These are phyloP conservation scores for Copsychus sechellarum DNA, from an alignment of 2,113 vertebrate genomes.

Conservation along the genomic window DNA sequence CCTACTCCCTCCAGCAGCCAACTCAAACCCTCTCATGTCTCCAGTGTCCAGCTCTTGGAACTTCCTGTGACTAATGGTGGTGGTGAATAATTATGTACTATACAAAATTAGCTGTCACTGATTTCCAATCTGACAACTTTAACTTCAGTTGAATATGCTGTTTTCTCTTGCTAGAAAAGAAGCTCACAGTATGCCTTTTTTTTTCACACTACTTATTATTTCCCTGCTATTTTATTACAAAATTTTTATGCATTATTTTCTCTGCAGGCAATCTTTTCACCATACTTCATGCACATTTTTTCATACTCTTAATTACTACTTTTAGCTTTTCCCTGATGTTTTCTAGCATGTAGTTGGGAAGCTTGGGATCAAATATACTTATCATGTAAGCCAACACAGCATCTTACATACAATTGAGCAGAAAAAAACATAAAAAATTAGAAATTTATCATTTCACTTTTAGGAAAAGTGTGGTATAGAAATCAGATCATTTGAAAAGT, in stretches of 20 bases:
- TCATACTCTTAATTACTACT: background rate
- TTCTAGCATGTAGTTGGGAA: background rate
- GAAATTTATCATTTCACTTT: background rate
- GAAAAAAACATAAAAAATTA: background rate
- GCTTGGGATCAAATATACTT: background rate
- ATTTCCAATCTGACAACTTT: background rate
- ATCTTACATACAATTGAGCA: background rate
- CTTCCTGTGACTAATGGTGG: background rate
- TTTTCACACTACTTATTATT: background rate
- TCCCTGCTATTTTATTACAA: background rate
- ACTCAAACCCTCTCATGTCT: background rate
- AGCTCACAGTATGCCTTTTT: background rate
- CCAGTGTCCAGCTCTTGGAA: background rate
- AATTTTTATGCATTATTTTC: background rate
- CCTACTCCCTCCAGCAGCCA: background rate
- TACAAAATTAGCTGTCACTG: background rate
- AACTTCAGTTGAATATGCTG: background rate
- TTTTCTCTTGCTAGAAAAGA: background rate
- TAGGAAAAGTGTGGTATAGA: background rate
- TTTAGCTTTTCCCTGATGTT: background rate
- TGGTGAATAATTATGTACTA: background rate
- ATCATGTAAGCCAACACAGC: background rate
- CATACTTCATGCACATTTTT: background rate
- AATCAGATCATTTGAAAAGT: background rate
- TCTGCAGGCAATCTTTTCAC: background rate